Conservation (phyloP, 2,888 invertebrate species). For the Lasioglossum marginatum region DNA sequence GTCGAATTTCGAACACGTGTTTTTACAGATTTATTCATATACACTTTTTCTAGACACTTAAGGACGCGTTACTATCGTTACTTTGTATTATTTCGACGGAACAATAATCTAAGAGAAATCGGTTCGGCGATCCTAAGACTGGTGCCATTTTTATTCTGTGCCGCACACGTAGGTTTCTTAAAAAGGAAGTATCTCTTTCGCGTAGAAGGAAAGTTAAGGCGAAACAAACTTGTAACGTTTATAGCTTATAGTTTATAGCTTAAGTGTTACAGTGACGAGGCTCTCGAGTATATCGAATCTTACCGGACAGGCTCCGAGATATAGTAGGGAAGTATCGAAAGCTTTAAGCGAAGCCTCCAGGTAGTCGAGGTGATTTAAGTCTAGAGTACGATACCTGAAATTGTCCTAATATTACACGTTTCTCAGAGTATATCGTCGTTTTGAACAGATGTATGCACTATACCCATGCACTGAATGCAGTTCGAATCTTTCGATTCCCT, state of each 20-base stretch:
- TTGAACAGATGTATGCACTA: conserved; percentile 58
- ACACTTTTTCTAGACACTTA: conserved; percentile 50
- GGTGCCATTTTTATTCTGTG: conserved; percentile 62
- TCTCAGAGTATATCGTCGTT: conserved; percentile 70
- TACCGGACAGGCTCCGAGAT: conserved; percentile 11
- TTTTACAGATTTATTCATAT: conserved; percentile 42
- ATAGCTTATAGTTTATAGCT: conserved; percentile 42
- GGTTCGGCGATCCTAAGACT: conserved; percentile 47
- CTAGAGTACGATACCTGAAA: conserved; percentile 44
- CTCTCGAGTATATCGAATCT: conserved; percentile 18
- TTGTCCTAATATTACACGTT: conserved; percentile 64
- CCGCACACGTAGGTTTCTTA: conserved; percentile 9
- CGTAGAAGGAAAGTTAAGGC: background rate
- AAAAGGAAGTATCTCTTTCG: conserved; percentile 4
- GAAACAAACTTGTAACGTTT: conserved; percentile 28
- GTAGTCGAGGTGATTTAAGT: conserved; percentile 40
- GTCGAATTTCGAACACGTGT: conserved; percentile 22
- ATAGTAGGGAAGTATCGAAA: conserved; percentile 39
- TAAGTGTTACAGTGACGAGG: conserved; percentile 38
- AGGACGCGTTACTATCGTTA: conserved; percentile 12
- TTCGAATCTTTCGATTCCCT: conserved; percentile 21
- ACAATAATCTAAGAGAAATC: conserved; percentile 33
- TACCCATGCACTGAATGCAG: conserved; percentile 42
- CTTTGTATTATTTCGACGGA: conserved; percentile 32
- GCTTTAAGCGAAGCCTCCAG: conserved; percentile 43